Evolutionary conservation across 2,113 vertebrate species (phyloP), one percentile per base, ranked within the genome.

Genomic region (Pseudorectes ferrugineus): DNA sequence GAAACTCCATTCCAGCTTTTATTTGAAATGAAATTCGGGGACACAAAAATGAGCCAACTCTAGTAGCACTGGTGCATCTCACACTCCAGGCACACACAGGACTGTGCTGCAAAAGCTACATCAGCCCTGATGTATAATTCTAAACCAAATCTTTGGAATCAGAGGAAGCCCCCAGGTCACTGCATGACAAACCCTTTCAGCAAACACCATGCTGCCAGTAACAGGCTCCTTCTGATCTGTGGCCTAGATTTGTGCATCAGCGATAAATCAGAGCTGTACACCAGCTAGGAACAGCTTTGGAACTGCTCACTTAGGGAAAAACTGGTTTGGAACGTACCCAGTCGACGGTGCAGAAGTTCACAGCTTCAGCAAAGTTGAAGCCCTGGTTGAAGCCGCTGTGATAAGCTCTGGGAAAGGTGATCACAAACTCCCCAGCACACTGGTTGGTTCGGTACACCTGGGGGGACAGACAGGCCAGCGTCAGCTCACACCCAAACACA

Each of bases 331-430:
- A 88, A 93, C 98, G 7, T 98, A 99, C 99, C 99, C 99, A 99
- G 46, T 99, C 99, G 49, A 99, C 99, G 3, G 99, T 99, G 96
- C 99, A 99, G 98, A 99, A 99, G 97, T 99, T 99, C 73, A 99
- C 99, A 11, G 99, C 99, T 96, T 99, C 99, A 38, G 99, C 99
- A 78, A 99, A 99, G 98, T 99, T 99, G 92, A 99, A 99, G 61
- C 99, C 99, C 96, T 99, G 99, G 94, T 99, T 99, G 97, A 99
- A 99, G 88, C 99, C 99, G 10, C 99, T 99, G 97, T 99, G 99
- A 93, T 99, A 99, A 79, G 99, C 98, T 97, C 99, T 98, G 9
- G 99, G 99, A 88, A 99, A 99, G 6, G 99, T 99, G 96, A 99
- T 98, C 52, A 99, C 99, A 89, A 99, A 99, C 97, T 99, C 99